Percentiles rank a stretch among this genome's conserved stretches.
Evolutionary conservation across 2,113 vertebrate species (phyloP).

Genomic region (Callorhinus ursinus): DNA sequence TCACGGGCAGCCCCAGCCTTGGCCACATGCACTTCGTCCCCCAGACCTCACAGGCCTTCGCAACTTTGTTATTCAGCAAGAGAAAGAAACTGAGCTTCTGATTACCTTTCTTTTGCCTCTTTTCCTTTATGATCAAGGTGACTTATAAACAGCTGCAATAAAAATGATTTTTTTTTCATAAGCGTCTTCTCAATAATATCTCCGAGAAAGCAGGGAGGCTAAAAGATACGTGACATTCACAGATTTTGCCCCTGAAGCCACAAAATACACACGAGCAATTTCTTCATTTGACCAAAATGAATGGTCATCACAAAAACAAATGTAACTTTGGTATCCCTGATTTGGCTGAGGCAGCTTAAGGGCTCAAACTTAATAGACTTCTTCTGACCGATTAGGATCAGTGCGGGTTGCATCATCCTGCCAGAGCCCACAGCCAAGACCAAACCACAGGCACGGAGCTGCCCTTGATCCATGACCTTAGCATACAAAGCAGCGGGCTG

Average conservation of each 20-base stretch:
- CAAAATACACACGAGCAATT: constrained; percentile 85
- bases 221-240: constrained; percentile 91
- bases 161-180: constrained; percentile 75
- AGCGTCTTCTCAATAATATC: constrained; percentile 85
- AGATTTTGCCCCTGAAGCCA: constrained; percentile 88
- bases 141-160: constrained; percentile 85
- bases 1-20: fast-evolving
- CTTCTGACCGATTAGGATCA: constrained; percentile 86
- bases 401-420: constrained; percentile 84
- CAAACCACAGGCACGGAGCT: constrained; percentile 83
- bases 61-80: constrained; percentile 57
- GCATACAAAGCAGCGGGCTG: constrained; percentile 83
- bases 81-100: constrained; percentile 65
- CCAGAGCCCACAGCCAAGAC: constrained; percentile 83
- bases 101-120: constrained; percentile 69
- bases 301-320: constrained; percentile 90
- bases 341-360: constrained; percentile 87
- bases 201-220: constrained; percentile 83
- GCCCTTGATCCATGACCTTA: constrained; percentile 88
- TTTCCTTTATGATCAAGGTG: constrained; percentile 85
- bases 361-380: constrained; percentile 89
- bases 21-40: fast-evolving
- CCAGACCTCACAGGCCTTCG: neutral
- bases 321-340: constrained; percentile 86
- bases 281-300: constrained; percentile 89